Base-by-base conservation (phyloP, 2,888 invertebrate species). In the Choreutis nemorana region DNA sequence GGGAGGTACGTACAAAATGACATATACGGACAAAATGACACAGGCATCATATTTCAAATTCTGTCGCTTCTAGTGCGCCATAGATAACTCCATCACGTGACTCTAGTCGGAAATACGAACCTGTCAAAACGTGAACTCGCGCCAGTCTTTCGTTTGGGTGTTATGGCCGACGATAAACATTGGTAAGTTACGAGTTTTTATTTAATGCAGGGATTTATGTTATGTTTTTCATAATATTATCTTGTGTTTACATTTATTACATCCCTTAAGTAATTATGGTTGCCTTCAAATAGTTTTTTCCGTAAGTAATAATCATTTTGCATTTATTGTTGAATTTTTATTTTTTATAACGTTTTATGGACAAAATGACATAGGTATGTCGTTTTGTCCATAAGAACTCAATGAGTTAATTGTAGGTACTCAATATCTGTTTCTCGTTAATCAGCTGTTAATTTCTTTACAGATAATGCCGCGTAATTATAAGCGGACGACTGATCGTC, bases 401-500 rank as follows among this genome's bases (percentile, higher is more conserved):
- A 2, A 11, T n/a, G 8, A 26, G 16, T 16, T 26, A 10, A 16
- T 2, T 10, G 9, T 9, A 14, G 15, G 26, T 16, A 26, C 26
- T 14, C 26, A 23, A n/a, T 14, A 14, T 10, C 26, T 3, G 7
- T 5, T 21, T 9, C n/a, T 21, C 10, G 21, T 10, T 12, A 23
- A 12, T 23, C 10, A 23, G 11, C 23, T 13, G 7, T 6, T 12
- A 12, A 23, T 11, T 12, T 13, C 23, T 12, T 23, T 11, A 12
- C 23, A 4, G 13, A 34, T 7, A 13, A 34, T 34, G 31, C 26
- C 23, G 4, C 14, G 23, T 2, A 25, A 22, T 6, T 30, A 30
- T 20, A 26, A 30, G 16, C 9, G 27, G 12, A 32, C 14, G 12
- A 35, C 36, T 25, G 15, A 33, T n/a, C 15, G 34, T 16, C 27